Base-by-base conservation (phyloP, 2,888 invertebrate species). In the Oscheius sp. region DNA sequence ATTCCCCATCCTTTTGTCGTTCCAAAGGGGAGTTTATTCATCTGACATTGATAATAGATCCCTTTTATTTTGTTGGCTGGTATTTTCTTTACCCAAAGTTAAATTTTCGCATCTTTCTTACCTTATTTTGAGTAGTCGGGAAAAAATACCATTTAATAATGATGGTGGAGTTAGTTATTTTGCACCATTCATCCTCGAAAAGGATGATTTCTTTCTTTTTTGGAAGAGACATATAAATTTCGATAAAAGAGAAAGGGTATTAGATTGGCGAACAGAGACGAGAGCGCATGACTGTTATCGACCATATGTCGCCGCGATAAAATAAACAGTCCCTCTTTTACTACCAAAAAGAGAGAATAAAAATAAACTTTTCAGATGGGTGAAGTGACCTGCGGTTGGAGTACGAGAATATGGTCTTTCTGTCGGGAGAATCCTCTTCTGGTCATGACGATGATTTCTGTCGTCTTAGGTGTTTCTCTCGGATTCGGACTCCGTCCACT, bases 401-500 rank as follows among this genome's bases (percentile, higher is more conserved):
- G 73, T 28, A 49, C 73, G 24, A 62, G 44, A n/a, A n/a, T n/a
- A n/a, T n/a, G n/a, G n/a, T n/a, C n/a, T n/a, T 78, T 78, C 51
- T 75, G 75, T 38, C 56, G 68, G 44, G 75, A 78, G 66, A 78
- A 78, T 41, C 51, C 70, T 6, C 70, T 78, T 14, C 73, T 78
- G 36, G 74, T 73, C 22, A 74, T 74, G 75, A 78, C 78, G 30
- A 75, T 78, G 74, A 64, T 73, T 41, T 68, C 68, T 41, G 78
- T 78, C n/a, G 70, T 74, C 28, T 70, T 78, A n/a, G 78, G 78
- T 2, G 74, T 75, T 24, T 61, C 68, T 17, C 41, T 74, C 9
- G 72, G 88, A 8, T 81, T 87, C 57, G 71, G 80, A 4, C 80
- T 88, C 24, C 82, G 86, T 17, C 80, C 91, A 30, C 88, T 91